These are phyloP conservation scores for Cynodonichthys magdalenae DNA, from an alignment of 2,797 vertebrate genomes.

Conservation along the genomic window DNA sequence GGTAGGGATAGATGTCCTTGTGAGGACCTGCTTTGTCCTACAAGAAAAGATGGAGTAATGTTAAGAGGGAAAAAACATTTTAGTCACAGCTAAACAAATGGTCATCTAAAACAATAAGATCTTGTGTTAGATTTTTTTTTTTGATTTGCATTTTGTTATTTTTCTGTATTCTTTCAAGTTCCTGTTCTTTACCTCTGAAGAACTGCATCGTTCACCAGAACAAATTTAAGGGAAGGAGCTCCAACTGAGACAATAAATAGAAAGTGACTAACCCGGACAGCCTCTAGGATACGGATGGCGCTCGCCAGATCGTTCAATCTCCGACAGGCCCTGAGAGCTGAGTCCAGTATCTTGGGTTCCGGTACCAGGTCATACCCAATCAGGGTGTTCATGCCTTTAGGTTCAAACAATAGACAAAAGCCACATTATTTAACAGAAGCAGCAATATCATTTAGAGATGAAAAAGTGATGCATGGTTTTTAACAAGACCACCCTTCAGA, in stretches of 20 bases:
- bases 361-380: slow-evolving; percentile 94
- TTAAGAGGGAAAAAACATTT: neutral
- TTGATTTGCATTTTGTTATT: too few relatives aligned
- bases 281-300: slow-evolving; percentile 94
- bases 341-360: slow-evolving; percentile 94
- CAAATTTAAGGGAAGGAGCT: too few relatives aligned
- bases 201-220: neutral
- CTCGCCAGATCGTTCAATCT: slow-evolving; percentile 94
- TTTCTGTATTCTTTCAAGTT: too few relatives aligned
- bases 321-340: slow-evolving; percentile 91
- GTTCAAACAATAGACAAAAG: neutral
- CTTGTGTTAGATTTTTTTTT: too few relatives aligned
- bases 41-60: slow-evolving; percentile 14
- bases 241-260: neutral
- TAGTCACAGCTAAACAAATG: too few relatives aligned
- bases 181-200: too few relatives aligned
- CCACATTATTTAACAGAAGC: neutral
- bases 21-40: slow-evolving; percentile 95
- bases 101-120: too few relatives aligned
- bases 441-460: neutral
- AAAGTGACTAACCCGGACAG: slow-evolving; percentile 84
- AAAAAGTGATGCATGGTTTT: neutral
- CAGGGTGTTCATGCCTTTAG: slow-evolving; percentile 91
- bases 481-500: too few relatives aligned
- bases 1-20: slow-evolving; percentile 96